Conservation (phyloP, 2,113 vertebrate species). For the Pseudorectes ferrugineus region DNA sequence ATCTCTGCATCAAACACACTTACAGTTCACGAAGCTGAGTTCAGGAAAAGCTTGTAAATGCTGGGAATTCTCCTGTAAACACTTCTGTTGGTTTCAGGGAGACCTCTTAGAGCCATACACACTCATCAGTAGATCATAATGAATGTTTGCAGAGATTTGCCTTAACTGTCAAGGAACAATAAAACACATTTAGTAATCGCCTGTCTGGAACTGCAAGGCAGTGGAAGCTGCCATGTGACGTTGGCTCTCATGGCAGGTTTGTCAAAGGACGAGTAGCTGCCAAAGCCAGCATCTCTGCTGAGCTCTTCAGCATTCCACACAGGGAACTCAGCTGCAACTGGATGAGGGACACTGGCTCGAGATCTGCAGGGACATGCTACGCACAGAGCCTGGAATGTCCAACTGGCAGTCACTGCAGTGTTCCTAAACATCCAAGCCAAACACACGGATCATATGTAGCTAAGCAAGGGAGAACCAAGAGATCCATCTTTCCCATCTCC, state of each 20-base stretch:
- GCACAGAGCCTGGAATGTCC: not conserved
- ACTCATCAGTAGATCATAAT: not conserved
- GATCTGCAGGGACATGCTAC: not conserved
- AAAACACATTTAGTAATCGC: not conserved
- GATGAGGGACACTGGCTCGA: fast-evolving
- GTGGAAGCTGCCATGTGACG: not conserved
- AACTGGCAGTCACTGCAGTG: not conserved
- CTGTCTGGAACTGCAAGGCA: not conserved
- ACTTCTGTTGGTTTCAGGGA: not conserved
- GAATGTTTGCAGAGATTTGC: not conserved
- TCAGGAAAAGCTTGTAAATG: not conserved
- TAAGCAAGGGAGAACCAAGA: not conserved
- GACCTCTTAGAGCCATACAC: not conserved
- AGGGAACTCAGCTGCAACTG: not conserved
- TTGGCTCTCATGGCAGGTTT: not conserved
- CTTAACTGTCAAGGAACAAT: not conserved
- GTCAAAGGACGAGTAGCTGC: not conserved
- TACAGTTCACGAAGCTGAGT: not conserved
- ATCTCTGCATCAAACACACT: not conserved
- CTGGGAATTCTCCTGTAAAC: not conserved
- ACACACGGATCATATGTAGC: not conserved
- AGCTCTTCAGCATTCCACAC: not conserved
- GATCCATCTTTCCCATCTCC: not conserved
- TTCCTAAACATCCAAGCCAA: not conserved
- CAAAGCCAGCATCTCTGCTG: not conserved